Evolutionary conservation across 2,888 invertebrate genomes (phyloP), one percentile per base, ranked within the genome.

Genomic region (Drosophila demipolita): DNA sequence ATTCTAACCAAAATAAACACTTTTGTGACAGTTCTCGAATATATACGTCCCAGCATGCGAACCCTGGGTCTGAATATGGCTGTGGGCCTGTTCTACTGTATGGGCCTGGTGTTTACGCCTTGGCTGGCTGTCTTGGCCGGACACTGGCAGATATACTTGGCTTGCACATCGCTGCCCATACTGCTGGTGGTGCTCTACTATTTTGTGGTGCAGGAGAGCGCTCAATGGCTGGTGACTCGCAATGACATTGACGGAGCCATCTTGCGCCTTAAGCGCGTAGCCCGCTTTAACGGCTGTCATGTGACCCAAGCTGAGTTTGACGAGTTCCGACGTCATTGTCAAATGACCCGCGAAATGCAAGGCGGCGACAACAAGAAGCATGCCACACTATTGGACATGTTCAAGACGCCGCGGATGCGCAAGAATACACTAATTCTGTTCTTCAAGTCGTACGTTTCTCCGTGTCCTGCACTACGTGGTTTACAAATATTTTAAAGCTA

Each of bases 181-280:
- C 77, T 94, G 1, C 79, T 93, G 32, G 93, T 94, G 36, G 81
- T 94, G 9, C 67, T 91, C 4, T 94, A 94, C 81, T 95, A 95
- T 78, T 93, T 94, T 49, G 89, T 94, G 53, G 94, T 94, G 26
- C 95, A 95, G n/a, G 95, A 95, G 90, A 95, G 95, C 79, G 95
- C 95, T 0, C 94, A 95, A 78, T 95, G 95, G 95, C 90, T 95
- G 55, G 93, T 95, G 3, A 94, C 95, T 64, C 94, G 94, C 80
- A 94, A 94, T 35, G 92, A 93, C 73, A 90, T 94, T 1, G 94
- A 94, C 50, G 93, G 94, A 42, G 95, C 95, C 11, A 93, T 95
- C 3, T 82, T 90, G 54, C 94, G 95, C 60, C 94, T 95, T 65
- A 92, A 93, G 80, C 93, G 93, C 54, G 94, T 95, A 33, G 95